Percentiles rank a stretch among this genome's conserved stretches.
phyloP scores from a whole-genome alignment of 2,797 vertebrate genomes.

The Anabacerthia variegaticeps region DNA sequence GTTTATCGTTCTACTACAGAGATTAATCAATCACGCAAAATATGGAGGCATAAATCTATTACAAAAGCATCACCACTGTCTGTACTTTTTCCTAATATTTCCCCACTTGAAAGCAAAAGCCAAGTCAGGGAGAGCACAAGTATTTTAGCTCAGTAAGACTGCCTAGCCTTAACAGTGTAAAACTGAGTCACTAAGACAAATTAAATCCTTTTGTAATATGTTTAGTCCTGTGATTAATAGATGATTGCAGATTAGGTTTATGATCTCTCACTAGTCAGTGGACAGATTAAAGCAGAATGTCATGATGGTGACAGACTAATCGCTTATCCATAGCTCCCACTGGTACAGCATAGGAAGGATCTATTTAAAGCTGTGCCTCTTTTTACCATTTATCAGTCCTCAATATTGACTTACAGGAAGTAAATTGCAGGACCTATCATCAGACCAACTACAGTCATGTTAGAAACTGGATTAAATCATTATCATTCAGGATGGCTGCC shows the following conservation, averaged over 20 bases:
- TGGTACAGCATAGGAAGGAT: not conserved
- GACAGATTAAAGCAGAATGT: conserved; percentile 12
- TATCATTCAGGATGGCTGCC: not conserved
- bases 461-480: not conserved
- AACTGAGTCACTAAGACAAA: not conserved
- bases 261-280: not conserved
- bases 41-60: not conserved
- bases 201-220: not conserved
- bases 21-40: not conserved
- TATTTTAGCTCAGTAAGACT: not conserved
- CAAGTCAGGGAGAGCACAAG: not conserved
- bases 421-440: not conserved
- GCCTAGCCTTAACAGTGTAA: not conserved
- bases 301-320: not conserved
- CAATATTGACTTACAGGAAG: not conserved
- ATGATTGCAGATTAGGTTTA: not conserved
- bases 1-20: not conserved
- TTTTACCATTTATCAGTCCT: not conserved
- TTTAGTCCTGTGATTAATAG: conserved; percentile 18
- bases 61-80: not conserved
- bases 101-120: not conserved
- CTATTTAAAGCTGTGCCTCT: not conserved
- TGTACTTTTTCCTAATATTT: not conserved
- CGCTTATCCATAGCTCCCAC: not conserved
- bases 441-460: not conserved